These are phyloP conservation scores for Corythoichthys intestinalis DNA, from an alignment of 2,113 vertebrate genomes.

Conservation along the genomic window DNA sequence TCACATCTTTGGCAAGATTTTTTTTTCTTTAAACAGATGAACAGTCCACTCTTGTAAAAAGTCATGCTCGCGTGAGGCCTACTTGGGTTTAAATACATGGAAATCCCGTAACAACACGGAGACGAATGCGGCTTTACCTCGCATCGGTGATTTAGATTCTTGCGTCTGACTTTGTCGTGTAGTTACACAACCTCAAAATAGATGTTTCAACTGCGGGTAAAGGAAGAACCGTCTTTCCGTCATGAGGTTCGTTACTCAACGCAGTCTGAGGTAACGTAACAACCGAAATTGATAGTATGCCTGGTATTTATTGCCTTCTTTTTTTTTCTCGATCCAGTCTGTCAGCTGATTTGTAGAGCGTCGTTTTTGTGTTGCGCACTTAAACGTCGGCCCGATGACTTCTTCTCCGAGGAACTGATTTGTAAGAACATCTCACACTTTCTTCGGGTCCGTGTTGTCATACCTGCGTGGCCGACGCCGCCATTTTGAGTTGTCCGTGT, in stretches of 20 bases:
- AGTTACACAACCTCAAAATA: conserved; percentile 2
- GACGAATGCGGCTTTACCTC: conserved; percentile 22
- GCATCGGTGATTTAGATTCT: conserved; percentile 32
- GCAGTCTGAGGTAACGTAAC: conserved; percentile 51
- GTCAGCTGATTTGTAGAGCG: conserved; percentile 22
- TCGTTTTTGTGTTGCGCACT: conserved; percentile 62
- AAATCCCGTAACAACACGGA: conserved; percentile 13
- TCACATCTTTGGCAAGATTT: conserved; percentile 80
- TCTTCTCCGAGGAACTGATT: conserved; percentile 28
- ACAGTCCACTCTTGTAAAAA: conserved; percentile 42
- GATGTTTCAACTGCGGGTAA: conserved; percentile 2
- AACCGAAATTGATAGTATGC: conserved; percentile 13
- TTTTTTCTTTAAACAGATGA: conserved; percentile 28
- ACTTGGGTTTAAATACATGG: conserved; percentile 32
- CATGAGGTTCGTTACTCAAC: conserved; percentile 5
- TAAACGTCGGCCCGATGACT: conserved; percentile 80
- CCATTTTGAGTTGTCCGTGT: conserved; percentile 71
- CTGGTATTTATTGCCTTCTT: conserved; percentile 79
- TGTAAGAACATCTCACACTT: neutral
- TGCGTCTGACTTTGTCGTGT: conserved; percentile 6
- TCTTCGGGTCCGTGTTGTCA: conserved; percentile 48
- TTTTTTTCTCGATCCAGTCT: conserved; percentile 26
- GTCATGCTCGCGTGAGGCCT: conserved; percentile 38
- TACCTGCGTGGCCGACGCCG: conserved; percentile 71
- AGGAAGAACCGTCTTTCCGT: conserved; percentile 19